Evolutionary conservation across 2,888 invertebrate species (phyloP), one percentile per base, ranked within the genome.

Genomic region (Cataglyphis rosenhaueri): DNA sequence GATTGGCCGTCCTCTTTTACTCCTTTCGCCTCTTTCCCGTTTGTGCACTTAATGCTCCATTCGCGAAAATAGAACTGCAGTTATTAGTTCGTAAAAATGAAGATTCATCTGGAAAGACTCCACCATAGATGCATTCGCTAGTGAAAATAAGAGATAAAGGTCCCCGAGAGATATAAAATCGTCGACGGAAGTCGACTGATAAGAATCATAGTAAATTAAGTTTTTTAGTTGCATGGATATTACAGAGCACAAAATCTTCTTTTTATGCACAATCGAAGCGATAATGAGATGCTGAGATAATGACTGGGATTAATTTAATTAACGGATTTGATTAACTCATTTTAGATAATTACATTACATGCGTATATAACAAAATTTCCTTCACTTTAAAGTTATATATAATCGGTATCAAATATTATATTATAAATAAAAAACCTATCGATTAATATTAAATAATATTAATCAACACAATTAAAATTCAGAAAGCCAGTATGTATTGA

Each of bases 151-250:
- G 57, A 88, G 85, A 48, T 35, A 35, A 35, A 35, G 35, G 35
- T 35, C 6, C 6, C 6, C 35, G 48, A 48, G 41, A 44, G 4
- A 44, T 12, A 88, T 88, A 88, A 88, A 84, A 62, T 75, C 29
- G 75, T 74, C 75, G 57, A 82, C 84, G 59, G 71, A 41, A 71
- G 71, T 84, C 71, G 65, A 82, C 74, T 75, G 88, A 88, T 88
- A 88, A 88, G 81, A 15, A 87, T 88, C 84, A 64, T 84, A 83
- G 75, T 87, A 88, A 88, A 87, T 88, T 88, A 84, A 82, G 66
- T 87, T 87, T 71, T 87, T 88, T 88, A 88, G 74, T 65, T 52
- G 55, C 38, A 44, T 75, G 25, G 76, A 85, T 79, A 81, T 87
- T 82, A 81, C 82, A 52, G 57, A 6, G 52, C 12, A 38, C 59